Evolutionary conservation across 2,888 invertebrate genomes (phyloP).

Genomic region (Phytoseiulus persimilis): DNA sequence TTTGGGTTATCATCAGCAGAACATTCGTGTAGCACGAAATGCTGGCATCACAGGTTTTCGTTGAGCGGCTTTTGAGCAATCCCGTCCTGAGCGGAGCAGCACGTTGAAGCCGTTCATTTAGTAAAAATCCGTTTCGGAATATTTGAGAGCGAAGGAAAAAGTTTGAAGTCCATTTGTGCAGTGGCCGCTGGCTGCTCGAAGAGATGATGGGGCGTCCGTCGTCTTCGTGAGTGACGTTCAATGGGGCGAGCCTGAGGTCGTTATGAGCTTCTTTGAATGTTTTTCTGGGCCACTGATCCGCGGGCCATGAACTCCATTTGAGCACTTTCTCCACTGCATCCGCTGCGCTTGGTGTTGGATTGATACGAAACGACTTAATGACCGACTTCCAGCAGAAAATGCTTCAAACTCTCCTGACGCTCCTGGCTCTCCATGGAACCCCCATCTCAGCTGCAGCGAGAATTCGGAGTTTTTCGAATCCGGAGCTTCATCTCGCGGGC

Average conservation of each 20-base stretch:
- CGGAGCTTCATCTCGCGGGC: no score
- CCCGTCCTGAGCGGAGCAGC: not conserved
- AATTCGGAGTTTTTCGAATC: no score
- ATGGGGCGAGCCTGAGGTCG: not conserved
- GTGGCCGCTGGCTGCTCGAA: not conserved
- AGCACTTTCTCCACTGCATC: not conserved
- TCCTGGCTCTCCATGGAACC: no score
- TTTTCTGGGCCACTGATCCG: not conserved
- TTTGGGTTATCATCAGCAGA: no score
- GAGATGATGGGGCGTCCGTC: not conserved
- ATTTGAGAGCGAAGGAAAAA: not conserved
- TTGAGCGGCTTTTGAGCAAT: not conserved
- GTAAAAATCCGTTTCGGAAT: not conserved
- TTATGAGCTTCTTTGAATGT: slow-evolving; percentile 5
- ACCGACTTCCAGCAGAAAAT: not conserved
- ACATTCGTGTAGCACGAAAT: no score
- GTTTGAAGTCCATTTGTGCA: not conserved
- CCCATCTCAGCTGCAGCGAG: no score
- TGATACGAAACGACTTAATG: not conserved
- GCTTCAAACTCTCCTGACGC: no score
- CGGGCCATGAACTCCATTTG: not conserved
- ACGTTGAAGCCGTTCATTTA: not conserved
- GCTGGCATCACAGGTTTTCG: no score
- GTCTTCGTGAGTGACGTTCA: slow-evolving; percentile 5
- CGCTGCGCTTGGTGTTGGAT: not conserved